Evolutionary conservation across 2,888 invertebrate genomes (phyloP), one percentile per base, ranked within the genome.

Genomic region (Dendrolimus houi): DNA sequence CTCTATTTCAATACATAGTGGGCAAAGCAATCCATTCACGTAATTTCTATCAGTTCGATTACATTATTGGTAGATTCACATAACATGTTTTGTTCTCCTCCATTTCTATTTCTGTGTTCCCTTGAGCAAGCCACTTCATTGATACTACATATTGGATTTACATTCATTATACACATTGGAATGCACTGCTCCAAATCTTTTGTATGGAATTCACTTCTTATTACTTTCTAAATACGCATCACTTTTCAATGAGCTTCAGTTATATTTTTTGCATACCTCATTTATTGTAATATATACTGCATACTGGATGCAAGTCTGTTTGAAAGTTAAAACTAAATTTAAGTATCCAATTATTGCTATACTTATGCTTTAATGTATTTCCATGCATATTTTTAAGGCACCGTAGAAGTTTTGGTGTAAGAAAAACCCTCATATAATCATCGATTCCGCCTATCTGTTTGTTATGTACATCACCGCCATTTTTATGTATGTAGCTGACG

Each of bases 81-180:
- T 55, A 57, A 56, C 56, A 67, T 70, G 71, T 29, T 29, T 73
- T 68, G 72, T 72, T 71, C 69, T 71, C 66, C 62, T 66, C 67
- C 64, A 69, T 62, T 69, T 75, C 79, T 79, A 80, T 80, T 79
- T 77, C 65, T 62, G 74, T 63, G 57, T 73, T 72, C 67, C 75
- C 76, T 74, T 75, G 75, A 73, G 68, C 71, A 62, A 71, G 62
- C 69, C 74, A 75, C 75, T 79, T 71, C 80, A 82, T 81, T 82
- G 77, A 80, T 81, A 74, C 76, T 68, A 66, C 62, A 60, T 67
- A 61, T 62, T 67, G 65, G 61, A 65, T 70, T 70, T 66, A 67
- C 69, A 65, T 66, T 76, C 68, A 73, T 74, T 72, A 67, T 67
- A 70, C 63, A 69, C 62, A 62, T 64, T 53, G 80, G 79, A 72